Percentiles rank a stretch among this genome's conserved stretches.
These are phyloP conservation scores for Symphodus melops DNA, from an alignment of 2,113 vertebrate genomes.

Conservation along the genomic window DNA sequence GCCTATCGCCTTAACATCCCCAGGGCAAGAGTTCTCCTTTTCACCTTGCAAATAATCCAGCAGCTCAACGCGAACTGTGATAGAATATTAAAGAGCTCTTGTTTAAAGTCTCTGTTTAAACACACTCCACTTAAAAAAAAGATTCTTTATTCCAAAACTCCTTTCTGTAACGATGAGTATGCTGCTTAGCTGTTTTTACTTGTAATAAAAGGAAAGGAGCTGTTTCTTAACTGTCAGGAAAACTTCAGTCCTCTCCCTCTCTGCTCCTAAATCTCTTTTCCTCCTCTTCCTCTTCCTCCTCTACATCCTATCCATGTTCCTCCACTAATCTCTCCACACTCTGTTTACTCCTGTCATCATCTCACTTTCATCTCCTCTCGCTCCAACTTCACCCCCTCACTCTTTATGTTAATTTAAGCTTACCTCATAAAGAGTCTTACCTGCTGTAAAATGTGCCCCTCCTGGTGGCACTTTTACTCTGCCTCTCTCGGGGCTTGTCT, in stretches of 20 bases:
- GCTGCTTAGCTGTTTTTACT: slow-evolving; percentile 12
- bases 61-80: slow-evolving; percentile 4
- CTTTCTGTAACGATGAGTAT: background rate
- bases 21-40: slow-evolving; percentile 35
- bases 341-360: slow-evolving; percentile 58
- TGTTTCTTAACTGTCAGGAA: slow-evolving; percentile 37
- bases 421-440: slow-evolving; percentile 1
- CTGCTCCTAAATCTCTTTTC: slow-evolving; percentile 46
- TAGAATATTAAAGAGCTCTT: slow-evolving; percentile 27
- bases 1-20: slow-evolving; percentile 1
- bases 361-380: slow-evolving; percentile 45
- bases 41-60: slow-evolving; percentile 33
- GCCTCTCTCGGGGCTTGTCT: background rate
- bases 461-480: background rate
- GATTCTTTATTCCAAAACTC: background rate
- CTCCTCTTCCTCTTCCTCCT: slow-evolving; percentile 8
- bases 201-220: background rate
- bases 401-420: slow-evolving; percentile 35
- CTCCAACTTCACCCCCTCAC: slow-evolving; percentile 11
- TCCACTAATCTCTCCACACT: slow-evolving; percentile 54
- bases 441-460: background rate
- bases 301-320: slow-evolving; percentile 56
- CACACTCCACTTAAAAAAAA: background rate
- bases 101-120: slow-evolving; percentile 50
- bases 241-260: slow-evolving; percentile 29